Conservation (phyloP, 2,797 vertebrate genomes). For the Pangasius larnaudii region DNA sequence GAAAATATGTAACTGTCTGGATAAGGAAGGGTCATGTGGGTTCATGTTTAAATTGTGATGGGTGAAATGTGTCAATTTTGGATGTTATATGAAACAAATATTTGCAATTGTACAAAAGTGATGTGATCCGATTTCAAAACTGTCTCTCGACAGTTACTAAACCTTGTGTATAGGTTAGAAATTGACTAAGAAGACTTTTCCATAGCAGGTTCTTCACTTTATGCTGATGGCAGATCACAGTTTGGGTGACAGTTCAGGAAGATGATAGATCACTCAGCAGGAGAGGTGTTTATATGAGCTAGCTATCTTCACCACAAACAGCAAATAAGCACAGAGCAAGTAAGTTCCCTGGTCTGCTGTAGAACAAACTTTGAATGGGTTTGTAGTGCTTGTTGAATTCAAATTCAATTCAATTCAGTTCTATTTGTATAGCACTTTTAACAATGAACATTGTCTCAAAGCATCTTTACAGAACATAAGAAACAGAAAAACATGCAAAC, state of each 20-base stretch:
- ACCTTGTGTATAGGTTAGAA: neutral
- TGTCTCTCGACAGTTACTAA: neutral
- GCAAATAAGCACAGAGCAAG: neutral
- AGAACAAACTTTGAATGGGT: neutral
- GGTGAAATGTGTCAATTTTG: neutral
- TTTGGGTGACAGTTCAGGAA: neutral
- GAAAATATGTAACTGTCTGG: neutral
- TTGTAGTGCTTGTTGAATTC: neutral
- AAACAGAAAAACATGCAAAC: no score
- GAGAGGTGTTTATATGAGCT: slow-evolving; percentile 17
- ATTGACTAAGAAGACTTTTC: neutral
- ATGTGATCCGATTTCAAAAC: neutral
- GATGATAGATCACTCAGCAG: slow-evolving; percentile 19
- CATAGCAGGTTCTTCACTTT: neutral
- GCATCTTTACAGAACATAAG: no score
- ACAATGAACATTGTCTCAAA: no score
- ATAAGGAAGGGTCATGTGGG: no score
- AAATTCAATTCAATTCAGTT: no score
- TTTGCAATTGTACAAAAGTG: neutral
- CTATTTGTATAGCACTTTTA: no score
- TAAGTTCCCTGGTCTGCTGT: neutral
- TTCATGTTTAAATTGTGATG: neutral
- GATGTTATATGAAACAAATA: neutral
- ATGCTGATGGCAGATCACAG: slow-evolving; percentile 13
- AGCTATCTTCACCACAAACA: neutral